Evolutionary conservation across 2,113 vertebrate genomes (phyloP).

Genomic region (Epinephelus moara): DNA sequence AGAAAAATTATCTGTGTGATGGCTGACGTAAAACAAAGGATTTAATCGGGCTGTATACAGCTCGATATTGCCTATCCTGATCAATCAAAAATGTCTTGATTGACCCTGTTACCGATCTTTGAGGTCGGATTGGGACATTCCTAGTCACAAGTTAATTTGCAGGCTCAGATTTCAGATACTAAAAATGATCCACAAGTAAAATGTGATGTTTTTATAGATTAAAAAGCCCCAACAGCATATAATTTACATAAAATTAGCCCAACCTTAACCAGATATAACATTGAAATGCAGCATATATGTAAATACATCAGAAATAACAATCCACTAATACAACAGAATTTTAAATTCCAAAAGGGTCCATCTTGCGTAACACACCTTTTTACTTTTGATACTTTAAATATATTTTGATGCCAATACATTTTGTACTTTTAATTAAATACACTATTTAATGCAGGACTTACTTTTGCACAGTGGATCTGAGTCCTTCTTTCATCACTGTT

Average conservation of each 20-base stretch:
- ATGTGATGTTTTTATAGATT: neutral
- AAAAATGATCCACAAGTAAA: neutral
- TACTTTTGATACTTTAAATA: too few species aligned
- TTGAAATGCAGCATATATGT: neutral
- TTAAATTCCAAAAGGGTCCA: neutral
- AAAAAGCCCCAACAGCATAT: neutral
- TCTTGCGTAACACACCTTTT: too few species aligned
- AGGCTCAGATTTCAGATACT: neutral
- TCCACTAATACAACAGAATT: neutral
- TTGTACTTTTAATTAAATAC: neutral
- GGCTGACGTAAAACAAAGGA: too few species aligned
- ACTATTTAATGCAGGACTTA: neutral
- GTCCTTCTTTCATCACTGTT: neutral
- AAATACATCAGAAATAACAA: neutral
- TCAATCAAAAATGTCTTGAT: too few species aligned
- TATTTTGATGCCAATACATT: too few species aligned
- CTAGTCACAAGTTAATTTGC: neutral
- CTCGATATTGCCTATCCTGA: too few species aligned
- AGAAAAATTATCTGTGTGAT: too few species aligned
- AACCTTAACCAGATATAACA: neutral
- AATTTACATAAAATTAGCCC: too few species aligned
- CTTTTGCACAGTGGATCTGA: neutral
- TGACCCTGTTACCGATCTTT: too few species aligned
- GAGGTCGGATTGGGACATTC: too few species aligned
- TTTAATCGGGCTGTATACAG: too few species aligned